Base-by-base conservation (phyloP, 1,140 invertebrate genomes). In the Pantala flavescens region DNA sequence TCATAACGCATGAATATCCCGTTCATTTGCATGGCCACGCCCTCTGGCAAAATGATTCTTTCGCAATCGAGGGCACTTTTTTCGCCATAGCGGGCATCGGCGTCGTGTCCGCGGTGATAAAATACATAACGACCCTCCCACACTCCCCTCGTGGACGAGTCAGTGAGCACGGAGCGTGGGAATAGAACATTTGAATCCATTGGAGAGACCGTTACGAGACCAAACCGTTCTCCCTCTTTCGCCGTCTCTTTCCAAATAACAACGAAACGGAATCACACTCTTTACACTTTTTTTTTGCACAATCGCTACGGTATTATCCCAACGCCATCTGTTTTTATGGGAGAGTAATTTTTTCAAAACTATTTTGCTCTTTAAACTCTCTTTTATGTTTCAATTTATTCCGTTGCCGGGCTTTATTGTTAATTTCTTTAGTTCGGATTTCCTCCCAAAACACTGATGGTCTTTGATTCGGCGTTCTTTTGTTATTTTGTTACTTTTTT, bases 281-380 rank as follows among this genome's bases (percentile, higher is more conserved):
- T 63, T 63, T 63, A 63, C 49, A 16, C 49, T 63, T 63, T 63
- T n/a, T 49, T 49, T 63, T 63, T 19, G 49, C 49, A 63, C 49
- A 63, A 63, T 63, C 49, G n/a, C 16, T 63, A 19, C 49, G 49
- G 49, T 21, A 63, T 63, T 63, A 63, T 63, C 49, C 49, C 12
- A 63, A 63, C 49, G n/a, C 28, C 49, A 63, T 63, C 49, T 63
- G 49, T 63, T 63, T 63, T 63, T 63, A 63, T 63, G 49, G 49
- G 16, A 63, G 49, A 21, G 49, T 21, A 63, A 63, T 63, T 63
- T 63, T 63, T 63, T 63, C 49, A 19, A 63, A 63, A 63, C 16
- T 63, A 63, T 63, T 63, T 49, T 19, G 5, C 49, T 63, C n/a
- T 63, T 63, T 63, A 63, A 19, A 21, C 49, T 63, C 49, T 12